Evolutionary conservation across 2,113 vertebrate genomes (phyloP).

Genomic region (Connochaetes taurinus): DNA sequence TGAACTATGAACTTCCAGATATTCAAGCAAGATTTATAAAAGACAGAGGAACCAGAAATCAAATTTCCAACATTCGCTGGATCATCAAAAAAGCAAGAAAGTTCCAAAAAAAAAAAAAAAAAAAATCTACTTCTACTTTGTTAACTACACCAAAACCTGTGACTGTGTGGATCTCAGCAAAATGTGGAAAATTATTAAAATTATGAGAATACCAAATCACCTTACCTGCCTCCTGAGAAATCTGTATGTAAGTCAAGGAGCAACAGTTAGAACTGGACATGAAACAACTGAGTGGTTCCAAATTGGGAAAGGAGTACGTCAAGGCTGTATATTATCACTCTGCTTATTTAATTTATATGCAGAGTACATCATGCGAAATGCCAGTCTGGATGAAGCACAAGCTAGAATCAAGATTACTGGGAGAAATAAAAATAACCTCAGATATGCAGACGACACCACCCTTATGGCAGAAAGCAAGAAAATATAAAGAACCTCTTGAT

Average conservation of each 20-base stretch:
- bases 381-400: not conserved
- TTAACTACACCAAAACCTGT: fast-evolving
- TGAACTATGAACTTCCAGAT: not conserved
- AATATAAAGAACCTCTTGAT: not conserved
- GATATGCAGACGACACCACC: not conserved
- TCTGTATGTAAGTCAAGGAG: not conserved
- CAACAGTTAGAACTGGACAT: not conserved
- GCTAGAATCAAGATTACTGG: not conserved
- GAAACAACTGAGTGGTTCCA: not conserved
- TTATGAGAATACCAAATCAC: not conserved
- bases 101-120: not conserved
- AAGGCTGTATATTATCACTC: not conserved
- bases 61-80: not conserved
- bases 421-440: not conserved
- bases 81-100: not conserved
- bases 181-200: not conserved
- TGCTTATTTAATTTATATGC: not conserved
- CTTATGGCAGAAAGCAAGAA: not conserved
- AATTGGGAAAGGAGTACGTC: fast-evolving
- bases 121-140: not conserved
- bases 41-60: not conserved
- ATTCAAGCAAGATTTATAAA: not conserved
- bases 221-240: not conserved
- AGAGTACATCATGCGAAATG: not conserved
- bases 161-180: not conserved